A percentile compares a stretch with the other conserved stretches of the same genome.
phyloP scores from a whole-genome alignment of 1,140 invertebrate species.

The Periplaneta americana region DNA sequence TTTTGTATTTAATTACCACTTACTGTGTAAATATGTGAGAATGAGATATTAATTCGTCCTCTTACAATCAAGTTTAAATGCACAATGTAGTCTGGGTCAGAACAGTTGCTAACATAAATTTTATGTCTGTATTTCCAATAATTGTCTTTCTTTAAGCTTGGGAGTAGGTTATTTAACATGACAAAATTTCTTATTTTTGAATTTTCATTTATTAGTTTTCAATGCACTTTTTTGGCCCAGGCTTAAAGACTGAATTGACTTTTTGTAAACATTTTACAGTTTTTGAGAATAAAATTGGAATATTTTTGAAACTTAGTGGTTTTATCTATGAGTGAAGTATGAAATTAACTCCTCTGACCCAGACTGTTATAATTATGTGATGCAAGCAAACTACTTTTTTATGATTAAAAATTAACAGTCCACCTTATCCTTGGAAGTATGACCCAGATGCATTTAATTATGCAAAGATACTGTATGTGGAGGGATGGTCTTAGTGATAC shows the following conservation, averaged over 20 bases:
- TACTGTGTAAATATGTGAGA: not conserved
- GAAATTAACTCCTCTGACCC: not conserved
- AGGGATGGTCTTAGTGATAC: too few relatives aligned
- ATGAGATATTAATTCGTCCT: not conserved
- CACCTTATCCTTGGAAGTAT: too few relatives aligned
- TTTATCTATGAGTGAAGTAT: not conserved
- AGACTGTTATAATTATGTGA: too few relatives aligned
- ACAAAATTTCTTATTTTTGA: not conserved
- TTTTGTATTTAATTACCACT: too few relatives aligned
- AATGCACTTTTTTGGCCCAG: constrained; percentile 2
- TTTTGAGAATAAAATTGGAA: not conserved
- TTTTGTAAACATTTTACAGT: not conserved
- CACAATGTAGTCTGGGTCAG: not conserved
- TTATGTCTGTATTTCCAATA: not conserved
- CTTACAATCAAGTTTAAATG: not conserved
- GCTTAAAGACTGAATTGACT: constrained; percentile 8
- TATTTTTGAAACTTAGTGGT: not conserved
- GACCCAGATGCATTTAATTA: too few relatives aligned
- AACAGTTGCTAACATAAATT: not conserved
- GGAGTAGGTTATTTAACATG: not conserved
- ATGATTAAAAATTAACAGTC: too few relatives aligned
- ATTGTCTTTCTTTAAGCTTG: not conserved
- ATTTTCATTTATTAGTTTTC: not conserved
- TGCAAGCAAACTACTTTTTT: too few relatives aligned
- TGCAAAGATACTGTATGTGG: too few relatives aligned